phyloP scores from a whole-genome alignment of 2,888 invertebrate species.

The Scaptomyza reducta region DNA sequence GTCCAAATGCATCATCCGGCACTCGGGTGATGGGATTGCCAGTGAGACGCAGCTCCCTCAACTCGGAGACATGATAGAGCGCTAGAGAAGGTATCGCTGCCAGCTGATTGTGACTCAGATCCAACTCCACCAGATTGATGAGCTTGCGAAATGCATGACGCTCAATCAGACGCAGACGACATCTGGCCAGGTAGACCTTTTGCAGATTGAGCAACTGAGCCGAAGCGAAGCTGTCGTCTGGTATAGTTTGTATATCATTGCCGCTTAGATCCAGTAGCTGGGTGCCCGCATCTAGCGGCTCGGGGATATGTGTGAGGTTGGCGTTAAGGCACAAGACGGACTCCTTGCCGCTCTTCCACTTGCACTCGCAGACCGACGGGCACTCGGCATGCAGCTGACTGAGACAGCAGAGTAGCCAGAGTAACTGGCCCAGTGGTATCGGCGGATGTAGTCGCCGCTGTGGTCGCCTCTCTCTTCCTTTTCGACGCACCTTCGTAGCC shows the following conservation, averaged over 20 bases:
- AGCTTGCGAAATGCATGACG: constrained; percentile 90
- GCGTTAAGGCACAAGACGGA: constrained; percentile 92
- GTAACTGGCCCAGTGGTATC: constrained; percentile 72
- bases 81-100: constrained; percentile 89
- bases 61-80: constrained; percentile 89
- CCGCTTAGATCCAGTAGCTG: constrained; percentile 92
- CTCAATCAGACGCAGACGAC: constrained; percentile 89
- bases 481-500: constrained; percentile 79
- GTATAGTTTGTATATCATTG: constrained; percentile 88
- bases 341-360: constrained; percentile 95
- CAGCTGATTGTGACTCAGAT: constrained; percentile 90
- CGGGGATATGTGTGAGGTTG: constrained; percentile 90
- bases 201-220: constrained; percentile 92
- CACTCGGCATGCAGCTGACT: constrained; percentile 86
- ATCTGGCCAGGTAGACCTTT: constrained; percentile 90
- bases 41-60: constrained; percentile 90
- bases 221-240: constrained; percentile 90
- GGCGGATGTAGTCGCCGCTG: constrained; percentile 66
- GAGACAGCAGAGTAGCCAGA: constrained; percentile 80
- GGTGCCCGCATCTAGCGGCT: constrained; percentile 90
- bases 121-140: constrained; percentile 92
- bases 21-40: constrained; percentile 91
- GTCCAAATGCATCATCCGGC: constrained; percentile 88
- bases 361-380: constrained; percentile 92
- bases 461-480: constrained; percentile 57